These are phyloP conservation scores for Pammene aurita DNA, from an alignment of 2,888 invertebrate species.

Conservation along the genomic window DNA sequence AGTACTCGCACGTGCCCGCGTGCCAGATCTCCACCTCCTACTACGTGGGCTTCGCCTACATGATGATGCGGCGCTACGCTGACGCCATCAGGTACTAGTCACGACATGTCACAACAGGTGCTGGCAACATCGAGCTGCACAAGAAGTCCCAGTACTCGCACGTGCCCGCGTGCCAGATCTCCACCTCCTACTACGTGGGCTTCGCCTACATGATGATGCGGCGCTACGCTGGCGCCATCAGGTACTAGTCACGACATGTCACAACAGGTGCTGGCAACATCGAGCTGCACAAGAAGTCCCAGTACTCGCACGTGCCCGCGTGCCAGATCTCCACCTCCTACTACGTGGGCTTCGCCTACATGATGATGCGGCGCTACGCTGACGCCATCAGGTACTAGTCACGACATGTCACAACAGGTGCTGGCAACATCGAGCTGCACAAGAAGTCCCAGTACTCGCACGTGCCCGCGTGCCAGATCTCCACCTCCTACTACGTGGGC, in stretches of 20 bases:
- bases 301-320: slow-evolving; percentile 96
- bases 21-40: slow-evolving; percentile 99
- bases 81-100: slow-evolving; percentile 81
- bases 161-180: slow-evolving; percentile 99
- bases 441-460: slow-evolving; percentile 97
- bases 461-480: no score
- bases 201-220: slow-evolving; percentile 99
- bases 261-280: slow-evolving; percentile 92
- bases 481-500: slow-evolving; percentile 99
- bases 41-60: slow-evolving; percentile 99
- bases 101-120: slow-evolving; percentile 64
- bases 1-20: slow-evolving; percentile 97
- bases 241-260: slow-evolving; percentile 81
- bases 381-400: slow-evolving; percentile 2
- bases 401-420: no score
- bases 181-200: slow-evolving; percentile 99
- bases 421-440: no score
- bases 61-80: slow-evolving; percentile 92
- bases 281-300: slow-evolving; percentile 94
- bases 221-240: not conserved
- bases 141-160: slow-evolving; percentile 95
- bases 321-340: slow-evolving; percentile 99
- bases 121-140: slow-evolving; percentile 98
- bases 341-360: slow-evolving; percentile 99
- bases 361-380: slow-evolving; percentile 93